Percentiles rank a stretch among this genome's conserved stretches.
phyloP scores from a whole-genome alignment of 1,140 invertebrate genomes.

The Vanessa tameamea region DNA sequence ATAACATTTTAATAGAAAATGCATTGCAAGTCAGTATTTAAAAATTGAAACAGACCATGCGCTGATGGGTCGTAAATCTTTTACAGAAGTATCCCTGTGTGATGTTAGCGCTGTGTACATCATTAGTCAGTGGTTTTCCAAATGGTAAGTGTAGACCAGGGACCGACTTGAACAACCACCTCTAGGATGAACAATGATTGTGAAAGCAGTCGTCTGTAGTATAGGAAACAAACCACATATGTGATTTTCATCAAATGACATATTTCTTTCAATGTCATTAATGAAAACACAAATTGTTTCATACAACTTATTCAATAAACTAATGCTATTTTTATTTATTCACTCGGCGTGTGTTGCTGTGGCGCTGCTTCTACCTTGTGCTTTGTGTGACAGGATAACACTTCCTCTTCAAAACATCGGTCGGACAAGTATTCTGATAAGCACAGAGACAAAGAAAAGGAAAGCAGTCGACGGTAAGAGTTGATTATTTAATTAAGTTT shows the following conservation, averaged over 20 bases:
- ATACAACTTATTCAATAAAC: constrained; percentile 66
- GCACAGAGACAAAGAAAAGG: constrained; percentile 73
- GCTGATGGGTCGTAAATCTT: constrained; percentile 81
- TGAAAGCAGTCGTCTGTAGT: constrained; percentile 54
- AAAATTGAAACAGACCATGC: constrained; percentile 59
- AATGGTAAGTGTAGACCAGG: constrained; percentile 80
- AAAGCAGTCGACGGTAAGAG: constrained; percentile 63
- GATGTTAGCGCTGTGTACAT: constrained; percentile 80
- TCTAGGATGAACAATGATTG: constrained; percentile 51
- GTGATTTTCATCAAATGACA: constrained; percentile 59
- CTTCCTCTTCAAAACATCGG: constrained; percentile 80
- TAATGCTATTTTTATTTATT: constrained; percentile 81
- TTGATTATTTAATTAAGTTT: constrained; percentile 1
- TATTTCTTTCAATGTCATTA: constrained; percentile 39
- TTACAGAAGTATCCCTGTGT: constrained; percentile 82
- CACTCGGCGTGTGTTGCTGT: constrained; percentile 81
- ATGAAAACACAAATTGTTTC: constrained; percentile 63
- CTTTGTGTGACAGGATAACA: constrained; percentile 82
- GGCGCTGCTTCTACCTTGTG: constrained; percentile 82
- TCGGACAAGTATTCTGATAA: constrained; percentile 80
- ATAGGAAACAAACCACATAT: constrained; percentile 64
- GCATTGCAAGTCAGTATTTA: constrained; percentile 45
- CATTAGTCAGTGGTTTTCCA: constrained; percentile 78
- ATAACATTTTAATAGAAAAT: constrained; percentile 35
- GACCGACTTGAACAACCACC: constrained; percentile 58